A percentile compares a stretch with the other conserved stretches of the same genome.
These are phyloP conservation scores for Macquaria ambigua DNA, from an alignment of 2,113 vertebrate genomes.

Conservation along the genomic window DNA sequence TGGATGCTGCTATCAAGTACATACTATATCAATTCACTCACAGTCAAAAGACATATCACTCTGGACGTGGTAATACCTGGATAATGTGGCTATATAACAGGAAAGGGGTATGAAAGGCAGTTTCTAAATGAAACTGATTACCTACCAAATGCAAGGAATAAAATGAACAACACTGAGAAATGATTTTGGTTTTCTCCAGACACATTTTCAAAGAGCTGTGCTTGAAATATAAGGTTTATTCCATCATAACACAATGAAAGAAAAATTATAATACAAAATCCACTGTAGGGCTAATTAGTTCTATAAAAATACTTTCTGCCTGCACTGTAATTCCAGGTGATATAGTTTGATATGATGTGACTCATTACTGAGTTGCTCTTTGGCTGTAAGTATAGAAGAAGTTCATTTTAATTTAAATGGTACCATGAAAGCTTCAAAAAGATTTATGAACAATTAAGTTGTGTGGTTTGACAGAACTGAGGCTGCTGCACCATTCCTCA, in stretches of 20 bases:
- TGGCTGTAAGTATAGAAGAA: neutral
- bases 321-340: conserved; percentile 17
- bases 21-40: neutral
- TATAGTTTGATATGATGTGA: conserved; percentile 12
- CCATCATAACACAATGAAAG: neutral
- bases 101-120: neutral
- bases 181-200: neutral
- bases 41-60: neutral
- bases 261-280: neutral
- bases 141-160: neutral
- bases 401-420: conserved; percentile 8
- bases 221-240: neutral
- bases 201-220: neutral
- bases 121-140: neutral
- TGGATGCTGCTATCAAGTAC: neutral
- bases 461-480: neutral
- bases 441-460: too few species aligned
- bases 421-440: neutral
- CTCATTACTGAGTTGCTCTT: conserved; percentile 20
- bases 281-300: neutral
- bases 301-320: neutral
- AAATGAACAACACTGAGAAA: neutral
- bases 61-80: neutral
- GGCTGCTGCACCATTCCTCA: neutral
- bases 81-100: neutral